Evolutionary conservation across 2,113 vertebrate genomes (phyloP), one percentile per base, ranked within the genome.

Genomic region (Alaudala cheleensis): DNA sequence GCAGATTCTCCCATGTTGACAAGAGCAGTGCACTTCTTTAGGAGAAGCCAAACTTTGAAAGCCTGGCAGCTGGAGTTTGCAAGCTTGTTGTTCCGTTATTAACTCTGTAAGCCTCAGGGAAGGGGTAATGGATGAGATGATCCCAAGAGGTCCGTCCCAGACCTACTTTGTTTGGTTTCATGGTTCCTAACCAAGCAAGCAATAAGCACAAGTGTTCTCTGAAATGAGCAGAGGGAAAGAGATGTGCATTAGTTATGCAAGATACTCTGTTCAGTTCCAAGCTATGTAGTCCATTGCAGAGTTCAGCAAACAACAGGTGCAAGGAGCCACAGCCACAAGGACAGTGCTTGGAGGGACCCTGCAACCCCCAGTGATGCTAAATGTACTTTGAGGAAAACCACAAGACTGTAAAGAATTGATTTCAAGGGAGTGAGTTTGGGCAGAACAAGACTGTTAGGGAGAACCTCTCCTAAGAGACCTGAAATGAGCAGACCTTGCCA

Each of bases 141-240:
- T 88, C 86, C 64, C 82, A 39, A 14, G 82, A 37, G 82, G 60
- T 88, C 54, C 2, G 1, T 81, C 73, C 71, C 71, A 93, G 82
- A 90, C 67, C 71, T 97, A 58, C 56, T 95, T 93, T 82, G 58
- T 85, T 93, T 94, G 82, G 74, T 94, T 95, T 95, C 85, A 70
- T 76, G 31, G 39, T 90, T 93, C 70, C 78, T 92, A 90, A 85
- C 81, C 91, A 89, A 85, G 74, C 61, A 91, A 78, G 89, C 13
- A 4, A 56, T 83, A 84, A 92, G 73, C 56, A 94, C 70, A 92
- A 91, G 34, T 42, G 12, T 89, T 93, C 45, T 81, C 57, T 85
- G 73, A 79, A 93, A 94, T 54, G n/a, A 79, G 58, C 49, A 65
- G 62, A 76, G 74, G 82, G 47, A 64, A 60, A 67, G 49, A 40